A percentile compares a stretch with the other conserved stretches of the same genome.
These are phyloP conservation scores for Listrodromus nycthemerus DNA, from an alignment of 2,888 invertebrate species.

Conservation along the genomic window DNA sequence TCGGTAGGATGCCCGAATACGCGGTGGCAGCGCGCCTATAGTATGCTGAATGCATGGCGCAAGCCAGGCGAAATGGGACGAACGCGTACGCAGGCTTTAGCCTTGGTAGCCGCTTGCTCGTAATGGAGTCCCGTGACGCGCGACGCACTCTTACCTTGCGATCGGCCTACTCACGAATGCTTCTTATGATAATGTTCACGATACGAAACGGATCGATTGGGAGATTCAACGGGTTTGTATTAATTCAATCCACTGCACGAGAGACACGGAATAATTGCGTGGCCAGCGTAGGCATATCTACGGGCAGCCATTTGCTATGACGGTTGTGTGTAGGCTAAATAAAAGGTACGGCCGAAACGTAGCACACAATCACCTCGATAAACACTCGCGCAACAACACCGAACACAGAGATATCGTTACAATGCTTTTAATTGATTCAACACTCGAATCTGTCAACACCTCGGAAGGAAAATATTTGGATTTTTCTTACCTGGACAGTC, in stretches of 20 bases:
- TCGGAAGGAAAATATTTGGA: conserved; percentile 86
- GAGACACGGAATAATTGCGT: conserved; percentile 66
- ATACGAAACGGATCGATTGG: conserved; percentile 4
- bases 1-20: conserved; percentile 23
- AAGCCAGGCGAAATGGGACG: conserved; percentile 68
- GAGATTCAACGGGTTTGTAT: not conserved
- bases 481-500: conserved; percentile 87
- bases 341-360: conserved; percentile 77
- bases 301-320: conserved; percentile 82
- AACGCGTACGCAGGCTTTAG: conserved; percentile 67
- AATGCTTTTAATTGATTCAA: conserved; percentile 48
- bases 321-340: conserved; percentile 78
- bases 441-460: conserved; percentile 85
- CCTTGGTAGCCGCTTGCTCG: conserved; percentile 64
- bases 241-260: conserved; percentile 20
- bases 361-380: conserved; percentile 74
- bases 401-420: conserved; percentile 62
- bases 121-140: conserved; percentile 71
- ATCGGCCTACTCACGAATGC: conserved; percentile 45
- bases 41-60: conserved; percentile 66
- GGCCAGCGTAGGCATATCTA: conserved; percentile 73
- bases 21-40: conserved; percentile 43
- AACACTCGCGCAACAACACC: conserved; percentile 71
- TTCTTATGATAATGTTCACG: not conserved
- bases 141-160: conserved; percentile 59